phyloP scores from a whole-genome alignment of 2,888 invertebrate species.

The Pterobdella sp. region DNA sequence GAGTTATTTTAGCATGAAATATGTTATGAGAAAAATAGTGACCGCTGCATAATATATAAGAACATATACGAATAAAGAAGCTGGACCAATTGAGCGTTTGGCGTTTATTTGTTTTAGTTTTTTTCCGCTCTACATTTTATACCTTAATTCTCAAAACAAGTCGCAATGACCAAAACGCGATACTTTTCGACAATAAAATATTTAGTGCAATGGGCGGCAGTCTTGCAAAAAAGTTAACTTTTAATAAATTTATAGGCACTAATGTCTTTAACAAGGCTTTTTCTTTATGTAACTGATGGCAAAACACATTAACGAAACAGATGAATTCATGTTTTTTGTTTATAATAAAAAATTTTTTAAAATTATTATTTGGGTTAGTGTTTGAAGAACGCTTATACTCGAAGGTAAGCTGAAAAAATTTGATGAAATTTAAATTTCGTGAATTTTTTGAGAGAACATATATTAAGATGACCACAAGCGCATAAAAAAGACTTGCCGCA shows the following conservation, averaged over 20 bases:
- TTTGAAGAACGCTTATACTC: neutral
- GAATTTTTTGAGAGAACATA: no score
- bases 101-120: slow-evolving; percentile 5
- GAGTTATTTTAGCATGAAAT: slow-evolving; percentile 14
- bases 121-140: neutral
- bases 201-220: neutral
- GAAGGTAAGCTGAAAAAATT: no score
- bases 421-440: no score
- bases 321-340: neutral
- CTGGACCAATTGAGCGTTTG: slow-evolving; percentile 13
- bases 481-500: no score
- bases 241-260: no score
- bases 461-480: no score
- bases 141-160: neutral
- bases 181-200: neutral
- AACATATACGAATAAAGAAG: neutral
- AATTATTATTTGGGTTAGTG: neutral
- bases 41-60: neutral
- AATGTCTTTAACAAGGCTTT: no score
- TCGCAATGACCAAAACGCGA: neutral
- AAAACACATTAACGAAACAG: neutral
- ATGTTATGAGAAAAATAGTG: slow-evolving; percentile 7
- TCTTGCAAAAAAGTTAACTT: no score
- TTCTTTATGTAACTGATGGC: neutral
- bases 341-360: neutral